Conservation (phyloP, 2,797 vertebrate species). For the Phataginus tetradactyla region DNA sequence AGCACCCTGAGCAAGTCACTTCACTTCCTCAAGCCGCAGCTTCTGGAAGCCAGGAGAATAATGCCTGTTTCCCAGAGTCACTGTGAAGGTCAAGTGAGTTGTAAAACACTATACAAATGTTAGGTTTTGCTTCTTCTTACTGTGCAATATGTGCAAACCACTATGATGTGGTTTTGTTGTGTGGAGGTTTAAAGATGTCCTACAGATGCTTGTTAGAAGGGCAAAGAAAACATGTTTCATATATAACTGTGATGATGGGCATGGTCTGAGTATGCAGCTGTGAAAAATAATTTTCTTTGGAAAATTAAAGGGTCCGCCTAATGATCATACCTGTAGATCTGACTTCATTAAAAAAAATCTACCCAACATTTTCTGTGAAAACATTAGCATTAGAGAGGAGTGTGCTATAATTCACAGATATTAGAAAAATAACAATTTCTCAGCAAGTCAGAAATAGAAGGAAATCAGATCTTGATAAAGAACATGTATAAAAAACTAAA, state of each 20-base stretch:
- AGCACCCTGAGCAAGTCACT: neutral
- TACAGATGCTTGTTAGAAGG: neutral
- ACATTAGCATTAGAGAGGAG: neutral
- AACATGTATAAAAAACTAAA: neutral
- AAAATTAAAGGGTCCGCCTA: neutral
- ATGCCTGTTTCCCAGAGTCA: neutral
- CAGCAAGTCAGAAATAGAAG: neutral
- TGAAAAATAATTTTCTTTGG: slow-evolving; percentile 1
- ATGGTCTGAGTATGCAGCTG: neutral
- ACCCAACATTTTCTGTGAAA: neutral
- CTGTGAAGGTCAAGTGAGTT: neutral
- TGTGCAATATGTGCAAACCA: neutral
- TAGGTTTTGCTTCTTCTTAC: neutral
- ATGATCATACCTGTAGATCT: neutral
- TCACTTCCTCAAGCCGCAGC: neutral
- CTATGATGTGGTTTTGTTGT: neutral
- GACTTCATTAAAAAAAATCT: neutral
- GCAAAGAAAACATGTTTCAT: neutral
- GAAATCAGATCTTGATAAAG: neutral
- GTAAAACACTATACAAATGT: neutral
- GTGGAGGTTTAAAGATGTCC: neutral
- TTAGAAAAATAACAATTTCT: slow-evolving; percentile 18
- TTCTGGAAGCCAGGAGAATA: neutral
- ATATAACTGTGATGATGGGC: neutral
- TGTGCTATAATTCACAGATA: neutral